Evolutionary conservation across 1,140 invertebrate genomes (phyloP), one percentile per base, ranked within the genome.

Genomic region (Ruditapes philippinarum): DNA sequence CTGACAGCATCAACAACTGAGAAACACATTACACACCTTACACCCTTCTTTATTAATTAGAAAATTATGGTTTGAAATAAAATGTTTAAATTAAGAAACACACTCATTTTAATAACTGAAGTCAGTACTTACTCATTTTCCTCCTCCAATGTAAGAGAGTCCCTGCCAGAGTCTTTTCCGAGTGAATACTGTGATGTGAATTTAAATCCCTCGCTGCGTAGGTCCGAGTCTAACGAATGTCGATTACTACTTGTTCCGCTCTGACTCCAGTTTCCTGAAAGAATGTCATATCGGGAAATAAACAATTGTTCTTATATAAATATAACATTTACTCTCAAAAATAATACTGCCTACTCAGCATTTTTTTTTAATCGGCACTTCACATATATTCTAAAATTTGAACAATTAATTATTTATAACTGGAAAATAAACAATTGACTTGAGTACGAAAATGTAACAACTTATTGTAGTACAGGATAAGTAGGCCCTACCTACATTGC

Each of bases 251-350:
- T 98, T 0, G 91, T 92, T 4, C 98, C 98, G 49, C 94, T 94
- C 1, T 98, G 98, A 92, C 98, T 98, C 98, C 98, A 99, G 95
- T 99, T 99, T 65, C 98, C 98, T 95, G 70, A 7, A 92, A 78
- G 3, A n/a, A 76, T 9, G 19, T 19, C 33, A 70, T 36, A 38
- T 17, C 19, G 33, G 65, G 65, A 70, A 70, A n/a, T 70, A 9
- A 70, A 25, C 65, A 70, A 33, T 65, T 22, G 22, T n/a, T 14
- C 51, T n/a, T 4, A 54, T 22, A 54, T 19, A 54, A 62, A 25
- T 62, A 28, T 62, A n/a, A 28, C 25, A 1, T 4, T 62, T 28
- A 62, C 9, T 5, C 25, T 11, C n/a, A 28, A 62, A 14, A 62
- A 62, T 14, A 28, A 28, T 62, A 28, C 14, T 28, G 19, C n/a